A percentile compares a stretch with the other conserved stretches of the same genome.
phyloP scores from a whole-genome alignment of 1,140 invertebrate genomes.

The Solen grandis region DNA sequence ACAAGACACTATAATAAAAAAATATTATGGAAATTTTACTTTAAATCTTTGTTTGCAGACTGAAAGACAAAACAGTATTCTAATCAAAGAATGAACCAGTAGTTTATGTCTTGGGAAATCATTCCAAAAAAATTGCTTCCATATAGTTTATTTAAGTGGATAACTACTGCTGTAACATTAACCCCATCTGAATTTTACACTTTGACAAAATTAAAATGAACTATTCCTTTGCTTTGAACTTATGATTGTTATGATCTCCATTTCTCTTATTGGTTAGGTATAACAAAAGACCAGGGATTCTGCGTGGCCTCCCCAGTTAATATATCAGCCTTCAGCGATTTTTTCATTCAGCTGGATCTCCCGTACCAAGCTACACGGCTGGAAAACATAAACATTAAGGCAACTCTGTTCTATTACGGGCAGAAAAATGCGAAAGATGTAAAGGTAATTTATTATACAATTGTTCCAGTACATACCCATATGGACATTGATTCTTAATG shows the following conservation, averaged over 20 bases:
- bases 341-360: constrained; percentile 44
- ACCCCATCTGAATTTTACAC: too few relatives aligned
- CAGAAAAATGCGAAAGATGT: constrained; percentile 21
- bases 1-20: background rate
- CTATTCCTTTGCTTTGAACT: too few relatives aligned
- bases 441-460: too few relatives aligned
- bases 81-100: too few relatives aligned
- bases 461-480: too few relatives aligned
- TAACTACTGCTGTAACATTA: too few relatives aligned
- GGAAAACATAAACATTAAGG: constrained; percentile 18
- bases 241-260: too few relatives aligned
- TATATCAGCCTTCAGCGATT: background rate
- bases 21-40: too few relatives aligned
- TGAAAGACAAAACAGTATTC: too few relatives aligned
- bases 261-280: constrained; percentile 44
- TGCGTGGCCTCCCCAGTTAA: constrained; percentile 29
- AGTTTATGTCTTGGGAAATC: background rate
- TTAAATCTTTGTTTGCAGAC: too few relatives aligned
- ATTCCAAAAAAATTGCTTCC: background rate
- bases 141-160: background rate
- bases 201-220: too few relatives aligned
- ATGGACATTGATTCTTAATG: too few relatives aligned
- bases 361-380: constrained; percentile 33
- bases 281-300: constrained; percentile 5
- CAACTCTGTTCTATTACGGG: constrained; percentile 32